Base-by-base conservation (phyloP, 2,888 invertebrate species). In the Andrena flavipes region DNA sequence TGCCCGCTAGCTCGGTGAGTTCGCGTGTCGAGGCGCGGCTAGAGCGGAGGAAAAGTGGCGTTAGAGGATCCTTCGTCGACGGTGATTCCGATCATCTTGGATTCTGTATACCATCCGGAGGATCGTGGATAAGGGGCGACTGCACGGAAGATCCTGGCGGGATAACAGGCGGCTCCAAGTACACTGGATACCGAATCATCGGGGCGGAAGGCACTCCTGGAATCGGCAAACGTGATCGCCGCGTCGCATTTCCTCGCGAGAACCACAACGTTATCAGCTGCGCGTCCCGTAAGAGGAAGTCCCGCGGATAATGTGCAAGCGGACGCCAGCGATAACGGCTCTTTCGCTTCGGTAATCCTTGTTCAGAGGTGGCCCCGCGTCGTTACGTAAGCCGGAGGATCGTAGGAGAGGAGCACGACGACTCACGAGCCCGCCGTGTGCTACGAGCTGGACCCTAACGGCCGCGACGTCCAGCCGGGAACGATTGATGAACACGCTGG, bases 11-110 rank as follows among this genome's bases (percentile, higher is more conserved):
- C 75, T 20, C 20, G 33, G 63, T 7, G 6, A 20, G 51, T 29
- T 56, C 23, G 48, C 59, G 33, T 8, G 65, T 42, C 65, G 48
- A 42, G 29, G 49, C 65, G 49, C n/a, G 49, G n/a, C 51, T 20
- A 20, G 20, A 51, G 20, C 42, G 42, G 42, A 5, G 29, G 29
- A 59, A 6, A 59, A 59, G 5, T 59, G 42, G 16, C 26, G 56
- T 2, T 29, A 16, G 29, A 4, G 29, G 2, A 26, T 13, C 56
- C 26, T 16, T 54, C 10, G 0, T 59, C 56, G 10, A 26, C 42
- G 42, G 35, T 7, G 26, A 30, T 30, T 30, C 30, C 0, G 30
- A 30, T 30, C 30, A 13, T 59, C 56, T 26, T 13, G 0, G 23
- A 6, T 16, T 59, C 13, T 16, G 6, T 5, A 16, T 59, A 5